Evolutionary conservation across 1,140 invertebrate species (phyloP).

Genomic region (roundworm (Caenorhabditis elegans)): WBcel235 BX284606.5:11034001-11034500

Average conservation of each 20-base stretch:
- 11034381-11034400: too few relatives aligned
- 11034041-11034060: constrained; percentile 7
- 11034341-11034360: too few relatives aligned
- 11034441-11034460: neutral
- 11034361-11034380: too few relatives aligned
- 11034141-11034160: neutral
- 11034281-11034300: too few relatives aligned
- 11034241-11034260: too few relatives aligned
- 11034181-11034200: neutral
- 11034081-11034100: neutral
- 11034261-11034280: too few relatives aligned
- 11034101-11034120: neutral
- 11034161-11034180: neutral
- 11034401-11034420: neutral
- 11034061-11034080: neutral
- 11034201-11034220: neutral
- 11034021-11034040: neutral
- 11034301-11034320: too few relatives aligned
- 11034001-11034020: too few relatives aligned
- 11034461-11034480: neutral
- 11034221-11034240: too few relatives aligned
- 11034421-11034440: neutral
- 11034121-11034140: neutral
- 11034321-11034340: too few relatives aligned
- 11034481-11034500: constrained; percentile 3